A percentile compares a stretch with the other conserved stretches of the same genome.
Evolutionary conservation across 1,140 invertebrate genomes (phyloP).

Genomic region (Nomia melanderi): DNA sequence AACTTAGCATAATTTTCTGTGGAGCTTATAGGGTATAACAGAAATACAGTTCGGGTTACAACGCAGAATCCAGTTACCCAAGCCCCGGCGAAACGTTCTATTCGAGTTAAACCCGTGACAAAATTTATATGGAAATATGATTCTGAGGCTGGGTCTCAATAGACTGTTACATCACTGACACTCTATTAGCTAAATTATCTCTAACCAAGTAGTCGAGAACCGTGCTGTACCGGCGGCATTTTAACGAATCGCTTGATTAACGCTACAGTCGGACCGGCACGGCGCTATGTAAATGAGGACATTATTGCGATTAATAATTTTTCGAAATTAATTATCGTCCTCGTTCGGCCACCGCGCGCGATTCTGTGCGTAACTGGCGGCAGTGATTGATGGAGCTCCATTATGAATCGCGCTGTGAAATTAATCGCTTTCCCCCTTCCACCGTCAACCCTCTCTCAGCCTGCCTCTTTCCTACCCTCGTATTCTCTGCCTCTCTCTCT

Average conservation of each 20-base stretch:
- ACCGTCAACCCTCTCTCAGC: neutral
- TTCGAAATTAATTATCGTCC: conserved; percentile 74
- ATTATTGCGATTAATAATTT: conserved; percentile 77
- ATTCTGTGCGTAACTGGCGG: conserved; percentile 61
- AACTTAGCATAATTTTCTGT: neutral
- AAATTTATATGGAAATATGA: conserved; percentile 12
- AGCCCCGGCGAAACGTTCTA: neutral
- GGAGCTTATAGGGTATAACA: neutral
- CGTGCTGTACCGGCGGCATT: conserved; percentile 35
- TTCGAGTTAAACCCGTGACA: neutral
- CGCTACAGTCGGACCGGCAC: conserved; percentile 37
- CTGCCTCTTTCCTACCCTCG: neutral
- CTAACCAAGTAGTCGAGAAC: conserved; percentile 43
- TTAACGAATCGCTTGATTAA: conserved; percentile 52
- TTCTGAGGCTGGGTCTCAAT: neutral
- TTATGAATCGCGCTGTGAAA: conserved; percentile 75
- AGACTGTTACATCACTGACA: conserved; percentile 17
- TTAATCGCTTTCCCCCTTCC: conserved; percentile 71
- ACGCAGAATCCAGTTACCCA: neutral
- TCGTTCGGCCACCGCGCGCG: conserved; percentile 48
- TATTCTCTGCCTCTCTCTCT: neutral
- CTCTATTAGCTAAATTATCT: conserved; percentile 61
- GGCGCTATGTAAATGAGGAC: conserved; percentile 64
- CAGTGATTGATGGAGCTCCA: conserved; percentile 76
- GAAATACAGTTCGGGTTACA: neutral